Evolutionary conservation across 1,140 invertebrate species (phyloP).

Genomic region (Caenorhabditis inopinata): DNA sequence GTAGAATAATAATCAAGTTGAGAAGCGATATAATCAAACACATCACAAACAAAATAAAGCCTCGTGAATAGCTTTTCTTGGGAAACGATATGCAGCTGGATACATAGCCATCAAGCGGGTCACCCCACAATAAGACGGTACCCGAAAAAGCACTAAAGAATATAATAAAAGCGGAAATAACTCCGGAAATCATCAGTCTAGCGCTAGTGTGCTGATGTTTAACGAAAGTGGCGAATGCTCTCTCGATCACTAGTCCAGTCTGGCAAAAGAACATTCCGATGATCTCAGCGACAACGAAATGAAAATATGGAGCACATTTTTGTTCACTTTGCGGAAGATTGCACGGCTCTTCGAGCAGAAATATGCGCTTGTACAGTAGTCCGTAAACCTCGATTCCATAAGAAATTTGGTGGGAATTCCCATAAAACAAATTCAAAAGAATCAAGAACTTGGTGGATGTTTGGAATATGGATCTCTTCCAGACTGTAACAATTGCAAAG

Average conservation of each 20-base stretch:
- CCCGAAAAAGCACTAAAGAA: not conserved
- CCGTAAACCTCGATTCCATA: not conserved
- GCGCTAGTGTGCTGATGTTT: not conserved
- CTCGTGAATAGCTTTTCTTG: not conserved
- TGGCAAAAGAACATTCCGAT: not conserved
- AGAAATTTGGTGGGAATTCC: not conserved
- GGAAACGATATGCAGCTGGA: not conserved
- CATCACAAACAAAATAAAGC: not conserved
- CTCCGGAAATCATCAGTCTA: not conserved
- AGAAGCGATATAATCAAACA: not conserved
- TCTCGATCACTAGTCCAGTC: not conserved
- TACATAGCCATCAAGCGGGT: not conserved
- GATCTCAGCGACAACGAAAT: not conserved
- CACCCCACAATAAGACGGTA: not conserved
- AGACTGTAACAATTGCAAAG: not conserved
- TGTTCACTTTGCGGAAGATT: not conserved
- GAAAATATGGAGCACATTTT: not conserved
- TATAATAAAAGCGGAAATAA: not conserved
- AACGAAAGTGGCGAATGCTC: not conserved
- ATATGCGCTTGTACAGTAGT: not conserved
- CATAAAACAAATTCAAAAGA: not conserved
- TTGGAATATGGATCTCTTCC: not conserved
- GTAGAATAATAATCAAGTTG: no score
- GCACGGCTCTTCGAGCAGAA: not conserved
- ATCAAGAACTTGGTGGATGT: not conserved